Evolutionary conservation across 2,797 vertebrate genomes (phyloP), one percentile per base, ranked within the genome.

Genomic region (Vireo griseus): DNA sequence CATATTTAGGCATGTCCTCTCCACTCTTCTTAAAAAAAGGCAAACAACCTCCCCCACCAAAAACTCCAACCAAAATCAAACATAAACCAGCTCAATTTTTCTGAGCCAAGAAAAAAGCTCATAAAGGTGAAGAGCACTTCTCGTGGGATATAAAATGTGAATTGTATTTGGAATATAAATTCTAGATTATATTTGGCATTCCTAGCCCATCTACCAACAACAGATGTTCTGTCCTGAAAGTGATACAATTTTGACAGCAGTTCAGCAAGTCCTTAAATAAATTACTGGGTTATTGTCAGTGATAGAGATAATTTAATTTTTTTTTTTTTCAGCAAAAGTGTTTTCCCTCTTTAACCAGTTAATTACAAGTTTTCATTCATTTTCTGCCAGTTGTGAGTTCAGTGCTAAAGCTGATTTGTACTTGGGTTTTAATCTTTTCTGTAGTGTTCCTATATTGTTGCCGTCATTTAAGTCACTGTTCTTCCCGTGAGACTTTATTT

Each of bases 161-260:
- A 65, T 78, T 95, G 83, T 68, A 83, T 45, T 90, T 72, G 79
- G 54, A 94, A 88, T 94, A 88, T 87, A 77, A 89, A 85, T 57
- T 94, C 24, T 72, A 86, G 69, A 58, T 88, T 75, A 12, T 72
- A 80, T 94, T 88, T 86, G 73, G 69, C 51, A 59, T 91, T 92
- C 84, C 69, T 88, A 75, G 69, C 35, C 29, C 85, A 80, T 96
- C 78, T 55, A 93, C 84, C n/a, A 88, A 62, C 62, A 92, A 87
- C 94, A 95, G 92, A 92, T 91, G 93, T 93, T 92, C 75, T 90
- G 17, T 77, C 31, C 50, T 91, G 92, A 76, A 95, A 74, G 16
- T 66, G 91, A 90, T 75, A 47, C 3, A 51, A 62, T 81, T 92
- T 73, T 86, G 95, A 95, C 87, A 92, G 78, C 51, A 45, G 10